Evolutionary conservation across 2,113 vertebrate species (phyloP).

Genomic region (Deroptyus accipitrinus): DNA sequence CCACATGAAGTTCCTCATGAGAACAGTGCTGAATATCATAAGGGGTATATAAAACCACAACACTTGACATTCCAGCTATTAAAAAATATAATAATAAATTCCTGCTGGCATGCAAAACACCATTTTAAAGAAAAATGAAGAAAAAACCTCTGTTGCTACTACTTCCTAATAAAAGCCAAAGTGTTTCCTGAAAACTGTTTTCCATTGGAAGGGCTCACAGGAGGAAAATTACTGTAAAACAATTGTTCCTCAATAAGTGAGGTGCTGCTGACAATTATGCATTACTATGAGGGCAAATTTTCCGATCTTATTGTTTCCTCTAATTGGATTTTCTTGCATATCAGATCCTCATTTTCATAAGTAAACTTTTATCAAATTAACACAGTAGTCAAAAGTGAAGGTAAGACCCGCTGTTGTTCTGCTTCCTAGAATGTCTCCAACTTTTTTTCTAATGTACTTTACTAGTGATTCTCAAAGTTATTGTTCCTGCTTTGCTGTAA

Average conservation of each 20-base stretch:
- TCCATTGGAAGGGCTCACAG: not conserved
- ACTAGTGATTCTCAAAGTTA: not conserved
- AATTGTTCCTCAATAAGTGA: not conserved
- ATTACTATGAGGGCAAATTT: not conserved
- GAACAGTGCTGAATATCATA: not conserved
- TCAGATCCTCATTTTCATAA: not conserved
- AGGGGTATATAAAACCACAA: not conserved
- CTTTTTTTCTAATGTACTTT: not conserved
- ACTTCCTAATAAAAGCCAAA: not conserved
- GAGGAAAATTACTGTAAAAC: not conserved
- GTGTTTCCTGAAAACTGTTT: not conserved
- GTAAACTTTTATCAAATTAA: slow-evolving; percentile 1
- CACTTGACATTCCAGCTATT: not conserved
- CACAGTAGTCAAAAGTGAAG: not conserved
- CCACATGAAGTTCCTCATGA: not conserved
- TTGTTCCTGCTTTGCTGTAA: not conserved
- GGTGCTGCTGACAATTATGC: not conserved
- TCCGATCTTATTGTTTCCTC: not conserved
- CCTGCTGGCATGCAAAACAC: not conserved
- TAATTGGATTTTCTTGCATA: not conserved
- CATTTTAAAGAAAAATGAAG: not conserved
- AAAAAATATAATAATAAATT: not conserved
- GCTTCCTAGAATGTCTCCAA: not conserved
- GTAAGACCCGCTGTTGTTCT: not conserved
- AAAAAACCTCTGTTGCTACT: not conserved